Base-by-base conservation (phyloP, 2,113 vertebrate genomes). In the Trogon melanurus region DNA sequence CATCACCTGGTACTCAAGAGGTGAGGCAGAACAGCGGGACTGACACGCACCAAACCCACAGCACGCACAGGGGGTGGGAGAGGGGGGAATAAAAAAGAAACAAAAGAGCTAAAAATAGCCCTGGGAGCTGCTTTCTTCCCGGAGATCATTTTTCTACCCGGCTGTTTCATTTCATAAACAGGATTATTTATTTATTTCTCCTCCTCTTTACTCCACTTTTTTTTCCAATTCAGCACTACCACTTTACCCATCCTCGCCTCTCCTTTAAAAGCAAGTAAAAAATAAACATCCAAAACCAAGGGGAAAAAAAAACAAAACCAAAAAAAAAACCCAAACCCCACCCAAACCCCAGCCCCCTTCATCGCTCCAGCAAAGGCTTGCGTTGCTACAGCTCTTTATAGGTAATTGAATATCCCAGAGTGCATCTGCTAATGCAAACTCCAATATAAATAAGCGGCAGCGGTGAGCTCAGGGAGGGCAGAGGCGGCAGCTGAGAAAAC, bases 401-500 rank as follows among this genome's bases (percentile, higher is more conserved):
- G 69, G 90, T 88, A 94, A 92, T 79, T 75, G 82, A 94, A 88
- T 78, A 90, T 83, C 95, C 80, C 82, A 66, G 86, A 62, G 72
- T 27, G 84, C 94, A 83, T 81, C 95, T 62, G 94, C 75, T 91
- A 85, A 76, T 48, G 72, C 61, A 83, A 89, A 61, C 75, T 78
- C 93, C 13, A 34, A 57, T 81, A 69, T 76, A 80, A 70, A 7
- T 53, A 75, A 85, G 64, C 21, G 7, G 80, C 64, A 26, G 79
- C 1, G 11, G 57, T 9, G 70, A 67, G 51, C 58, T 26, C 7
- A 1, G 57, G 53, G 84, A 86, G 80, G 91, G 80, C 73, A 85
- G 71, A 94, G 88, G 74, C 76, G 3, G 89, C 96, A 93, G 96
- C 96, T 95, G 93, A 94, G 91, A 84, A 80, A 94, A 95, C 95